phyloP scores from a whole-genome alignment of 2,113 vertebrate species.

The Lepus europaeus region DNA sequence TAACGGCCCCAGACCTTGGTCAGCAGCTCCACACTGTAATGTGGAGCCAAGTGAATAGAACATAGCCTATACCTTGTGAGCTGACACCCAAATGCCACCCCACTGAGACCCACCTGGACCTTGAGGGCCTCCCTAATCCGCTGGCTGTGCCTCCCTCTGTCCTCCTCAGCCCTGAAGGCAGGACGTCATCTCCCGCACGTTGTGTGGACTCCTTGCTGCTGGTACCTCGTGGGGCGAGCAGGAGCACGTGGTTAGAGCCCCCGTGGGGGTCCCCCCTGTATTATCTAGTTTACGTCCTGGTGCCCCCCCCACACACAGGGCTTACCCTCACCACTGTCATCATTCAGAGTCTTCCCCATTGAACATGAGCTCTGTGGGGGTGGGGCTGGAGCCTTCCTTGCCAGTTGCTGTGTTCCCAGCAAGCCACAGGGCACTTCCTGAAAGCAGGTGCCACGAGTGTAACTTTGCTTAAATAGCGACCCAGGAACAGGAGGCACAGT shows the following conservation, averaged over 20 bases:
- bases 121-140: neutral
- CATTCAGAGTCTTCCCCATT: neutral
- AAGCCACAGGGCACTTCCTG: neutral
- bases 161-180: neutral
- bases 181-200: accelerated
- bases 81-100: neutral
- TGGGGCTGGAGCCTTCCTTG: too few relatives aligned
- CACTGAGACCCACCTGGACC: neutral
- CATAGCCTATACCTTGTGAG: neutral
- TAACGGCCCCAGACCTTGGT: neutral
- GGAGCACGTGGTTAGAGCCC: neutral
- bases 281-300: neutral
- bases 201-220: neutral
- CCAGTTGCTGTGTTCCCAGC: neutral
- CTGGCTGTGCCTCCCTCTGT: neutral
- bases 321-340: neutral
- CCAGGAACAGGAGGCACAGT: neutral
- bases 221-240: accelerated
- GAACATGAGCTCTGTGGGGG: neutral
- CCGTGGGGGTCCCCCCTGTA: accelerated
- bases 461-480: neutral
- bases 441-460: neutral
- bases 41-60: neutral
- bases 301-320: neutral
- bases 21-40: neutral